phyloP scores from a whole-genome alignment of 30 jellyfish, hydroid and myxozoan species.

The Turritopsis dohrnii region DNA sequence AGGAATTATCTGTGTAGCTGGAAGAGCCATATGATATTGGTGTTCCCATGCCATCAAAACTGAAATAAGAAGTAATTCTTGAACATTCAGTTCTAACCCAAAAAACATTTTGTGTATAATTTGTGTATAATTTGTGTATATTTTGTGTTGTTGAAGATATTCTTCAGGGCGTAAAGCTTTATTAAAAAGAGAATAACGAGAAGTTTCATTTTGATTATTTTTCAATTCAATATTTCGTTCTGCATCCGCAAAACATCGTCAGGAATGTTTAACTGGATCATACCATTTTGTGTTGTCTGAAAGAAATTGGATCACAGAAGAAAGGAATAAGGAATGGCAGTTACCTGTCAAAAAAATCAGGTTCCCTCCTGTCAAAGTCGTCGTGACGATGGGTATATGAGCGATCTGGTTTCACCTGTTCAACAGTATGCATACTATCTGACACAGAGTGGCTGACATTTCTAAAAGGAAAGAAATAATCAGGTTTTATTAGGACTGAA shows the following conservation, averaged over 20 bases:
- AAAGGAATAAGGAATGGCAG: conserved; percentile 4
- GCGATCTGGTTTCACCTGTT: conserved; percentile 61
- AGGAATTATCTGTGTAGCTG: conserved; percentile 68
- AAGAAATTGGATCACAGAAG: no score
- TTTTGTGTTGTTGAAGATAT: no score
- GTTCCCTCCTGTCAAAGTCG: conserved; percentile 29
- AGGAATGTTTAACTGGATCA: no score
- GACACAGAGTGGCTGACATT: conserved; percentile 80
- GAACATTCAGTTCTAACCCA: no score
- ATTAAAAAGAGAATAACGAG: no score
- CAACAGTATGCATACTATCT: conserved; percentile 91
- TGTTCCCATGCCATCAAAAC: conserved; percentile 49
- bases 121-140: no score
- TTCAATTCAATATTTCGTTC: no score
- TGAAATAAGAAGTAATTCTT: neutral
- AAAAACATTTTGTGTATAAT: no score
- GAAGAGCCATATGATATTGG: conserved; percentile 28
- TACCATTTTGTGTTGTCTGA: no score
- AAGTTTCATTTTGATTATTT: no score
- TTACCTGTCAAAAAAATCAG: conserved; percentile 79
- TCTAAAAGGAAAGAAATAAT: conserved; percentile 23
- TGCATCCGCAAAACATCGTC: no score
- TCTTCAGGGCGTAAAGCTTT: no score
- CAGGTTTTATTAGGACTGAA: neutral
- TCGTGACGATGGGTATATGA: conserved; percentile 34